Base-by-base conservation (phyloP, 2,888 invertebrate genomes). In the Harpagoxenus sublaevis region DNA sequence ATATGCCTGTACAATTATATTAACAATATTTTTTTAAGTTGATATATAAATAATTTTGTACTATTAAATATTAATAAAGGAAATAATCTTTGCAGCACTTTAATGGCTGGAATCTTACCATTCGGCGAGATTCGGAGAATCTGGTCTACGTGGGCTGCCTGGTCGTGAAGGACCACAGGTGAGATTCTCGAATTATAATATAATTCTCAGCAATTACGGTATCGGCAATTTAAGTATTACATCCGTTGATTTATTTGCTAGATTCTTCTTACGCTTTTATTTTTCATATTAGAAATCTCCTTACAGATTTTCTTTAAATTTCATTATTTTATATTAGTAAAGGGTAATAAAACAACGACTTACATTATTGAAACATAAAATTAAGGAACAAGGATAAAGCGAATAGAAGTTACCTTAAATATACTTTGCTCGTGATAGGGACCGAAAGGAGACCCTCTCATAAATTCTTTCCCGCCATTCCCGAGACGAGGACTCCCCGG, bases 71-170 rank as follows among this genome's bases (percentile, higher is more conserved):
- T 18, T 45, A 60, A 75, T 39, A 31, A 23, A 15, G n/a, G 31
- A 63, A 74, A 63, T 63, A 5, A 63, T n/a, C 55, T 65, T 91
- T 91, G 73, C 95, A 99, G 99, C 94, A 97, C 98, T 68, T 94
- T 99, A 88, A 98, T 99, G 97, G 99, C 99, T 87, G 99, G 99
- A 78, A 98, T 99, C 91, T 96, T 99, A 91, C 99, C 99, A 15
- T 99, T 99, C 95, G 99, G 99, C 91, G 99, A 51, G 91, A 94
- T 0, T 89, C 1, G 96, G 96, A 35, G 95, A 95, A 48, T 83
- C 94, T 60, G 97, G 97, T n/a, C 91, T 93, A 3, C 90, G 94
- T 10, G 97, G 97, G 1, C 88, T 92, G 8, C 92, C 87, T 15
- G 96, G 96, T 28, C 85, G 88, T 9, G 73, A 71, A 28, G 94